phyloP scores from a whole-genome alignment of 2,888 invertebrate genomes.

The Galerucella nymphaeae region DNA sequence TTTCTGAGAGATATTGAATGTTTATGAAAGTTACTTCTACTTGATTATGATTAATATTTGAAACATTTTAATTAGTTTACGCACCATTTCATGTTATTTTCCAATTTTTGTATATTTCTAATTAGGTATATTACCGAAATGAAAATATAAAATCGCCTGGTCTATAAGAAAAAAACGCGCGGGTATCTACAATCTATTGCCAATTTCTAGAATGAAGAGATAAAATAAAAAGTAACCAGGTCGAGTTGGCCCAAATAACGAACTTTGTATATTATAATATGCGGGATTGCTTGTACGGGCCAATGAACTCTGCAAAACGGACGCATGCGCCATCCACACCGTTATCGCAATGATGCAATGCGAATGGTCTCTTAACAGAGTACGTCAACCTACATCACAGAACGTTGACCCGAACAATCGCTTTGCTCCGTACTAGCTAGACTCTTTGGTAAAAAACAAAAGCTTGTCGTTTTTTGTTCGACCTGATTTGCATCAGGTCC shows the following conservation, averaged over 20 bases:
- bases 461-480: conserved; percentile 14
- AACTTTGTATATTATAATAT: conserved; percentile 48
- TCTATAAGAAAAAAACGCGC: conserved; percentile 13
- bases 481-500: not conserved
- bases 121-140: no score
- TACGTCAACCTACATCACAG: conserved; percentile 53
- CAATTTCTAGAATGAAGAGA: conserved; percentile 32
- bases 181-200: conserved; percentile 21
- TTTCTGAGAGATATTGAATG: no score
- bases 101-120: no score
- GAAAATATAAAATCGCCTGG: not conserved
- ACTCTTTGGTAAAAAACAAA: conserved; percentile 35
- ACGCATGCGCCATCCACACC: conserved; percentile 42
- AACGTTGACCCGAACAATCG: conserved; percentile 46
- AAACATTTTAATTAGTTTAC: no score
- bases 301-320: conserved; percentile 34
- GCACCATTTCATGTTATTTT: no score
- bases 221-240: conserved; percentile 46
- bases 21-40: no score
- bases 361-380: conserved; percentile 43
- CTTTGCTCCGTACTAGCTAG: conserved; percentile 5
- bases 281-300: conserved; percentile 29
- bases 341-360: conserved; percentile 54
- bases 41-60: no score
- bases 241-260: conserved; percentile 52